Percentiles rank a stretch among this genome's conserved stretches.
Evolutionary conservation across 2,888 invertebrate genomes (phyloP).

Genomic region (Xestia c-nigrum): DNA sequence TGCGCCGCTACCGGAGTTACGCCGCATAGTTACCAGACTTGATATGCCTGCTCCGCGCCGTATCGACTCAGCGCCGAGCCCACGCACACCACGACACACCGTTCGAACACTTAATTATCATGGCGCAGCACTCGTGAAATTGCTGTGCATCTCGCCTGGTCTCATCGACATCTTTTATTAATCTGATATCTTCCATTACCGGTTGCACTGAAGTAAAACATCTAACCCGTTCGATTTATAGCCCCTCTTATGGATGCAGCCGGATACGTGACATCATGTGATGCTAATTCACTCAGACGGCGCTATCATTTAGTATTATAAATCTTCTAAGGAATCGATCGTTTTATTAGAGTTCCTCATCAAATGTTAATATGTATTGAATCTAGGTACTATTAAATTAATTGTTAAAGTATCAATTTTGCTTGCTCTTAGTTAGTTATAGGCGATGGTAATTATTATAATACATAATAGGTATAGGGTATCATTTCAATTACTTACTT

Average conservation of each 20-base stretch:
- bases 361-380: slow-evolving; percentile 43
- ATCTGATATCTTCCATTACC: slow-evolving; percentile 86
- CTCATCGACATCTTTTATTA: slow-evolving; percentile 86
- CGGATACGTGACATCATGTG: slow-evolving; percentile 87
- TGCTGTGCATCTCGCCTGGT: slow-evolving; percentile 85
- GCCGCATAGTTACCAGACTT: slow-evolving; percentile 90
- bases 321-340: slow-evolving; percentile 78
- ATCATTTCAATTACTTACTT: not conserved
- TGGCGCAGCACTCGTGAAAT: slow-evolving; percentile 86
- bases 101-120: slow-evolving; percentile 87
- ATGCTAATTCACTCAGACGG: slow-evolving; percentile 84
- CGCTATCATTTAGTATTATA: slow-evolving; percentile 81
- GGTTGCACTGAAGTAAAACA: slow-evolving; percentile 84
- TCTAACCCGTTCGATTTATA: slow-evolving; percentile 84
- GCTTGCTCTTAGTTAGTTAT: not conserved
- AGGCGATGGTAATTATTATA: too few relatives aligned
- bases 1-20: slow-evolving; percentile 90
- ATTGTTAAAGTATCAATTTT: not conserved
- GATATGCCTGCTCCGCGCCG: slow-evolving; percentile 85
- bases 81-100: slow-evolving; percentile 82
- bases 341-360: slow-evolving; percentile 63
- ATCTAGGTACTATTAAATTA: slow-evolving; percentile 1
- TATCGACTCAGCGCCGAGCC: slow-evolving; percentile 73
- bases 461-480: too few relatives aligned
- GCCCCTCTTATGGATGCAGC: slow-evolving; percentile 81